These are phyloP conservation scores for Pasiphila rectangulata DNA, from an alignment of 2,888 invertebrate genomes.

Conservation along the genomic window DNA sequence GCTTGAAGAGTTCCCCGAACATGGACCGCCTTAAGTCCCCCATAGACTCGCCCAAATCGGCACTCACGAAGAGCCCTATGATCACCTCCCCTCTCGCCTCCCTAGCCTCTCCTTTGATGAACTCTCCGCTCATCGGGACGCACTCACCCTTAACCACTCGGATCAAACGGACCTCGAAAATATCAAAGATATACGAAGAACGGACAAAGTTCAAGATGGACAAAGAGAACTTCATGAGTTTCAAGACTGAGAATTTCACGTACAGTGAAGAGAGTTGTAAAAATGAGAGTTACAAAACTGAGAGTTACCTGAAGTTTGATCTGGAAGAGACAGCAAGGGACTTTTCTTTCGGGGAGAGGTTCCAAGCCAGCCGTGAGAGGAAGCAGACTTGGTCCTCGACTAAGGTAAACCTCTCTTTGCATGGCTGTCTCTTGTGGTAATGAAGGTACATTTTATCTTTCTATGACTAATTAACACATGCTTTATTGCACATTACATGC, in stretches of 20 bases:
- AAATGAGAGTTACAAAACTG: constrained; percentile 3
- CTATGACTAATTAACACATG: background rate
- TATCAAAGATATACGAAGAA: constrained; percentile 63
- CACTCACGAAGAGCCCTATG: constrained; percentile 16
- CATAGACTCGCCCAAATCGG: constrained; percentile 22
- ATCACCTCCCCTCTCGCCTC: constrained; percentile 37
- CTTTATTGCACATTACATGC: too few species aligned
- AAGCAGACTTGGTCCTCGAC: constrained; percentile 53
- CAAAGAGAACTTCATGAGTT: constrained; percentile 56
- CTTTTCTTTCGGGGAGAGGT: constrained; percentile 53
- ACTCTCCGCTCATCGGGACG: constrained; percentile 30
- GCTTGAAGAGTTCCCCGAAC: too few species aligned
- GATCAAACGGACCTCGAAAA: constrained; percentile 47
- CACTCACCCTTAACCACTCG: constrained; percentile 43
- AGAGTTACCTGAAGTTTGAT: constrained; percentile 40
- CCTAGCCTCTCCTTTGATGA: constrained; percentile 37
- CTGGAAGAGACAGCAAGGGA: constrained; percentile 70
- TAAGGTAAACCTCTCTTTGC: constrained; percentile 48
- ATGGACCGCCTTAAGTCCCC: too few species aligned
- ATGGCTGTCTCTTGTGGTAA: background rate
- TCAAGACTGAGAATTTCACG: constrained; percentile 30
- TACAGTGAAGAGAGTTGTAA: constrained; percentile 1
- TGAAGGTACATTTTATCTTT: constrained; percentile 2
- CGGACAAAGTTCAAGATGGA: constrained; percentile 58
- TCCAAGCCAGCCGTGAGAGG: constrained; percentile 39